Evolutionary conservation across 2,113 vertebrate genomes (phyloP).

Genomic region (Uria aalge): DNA sequence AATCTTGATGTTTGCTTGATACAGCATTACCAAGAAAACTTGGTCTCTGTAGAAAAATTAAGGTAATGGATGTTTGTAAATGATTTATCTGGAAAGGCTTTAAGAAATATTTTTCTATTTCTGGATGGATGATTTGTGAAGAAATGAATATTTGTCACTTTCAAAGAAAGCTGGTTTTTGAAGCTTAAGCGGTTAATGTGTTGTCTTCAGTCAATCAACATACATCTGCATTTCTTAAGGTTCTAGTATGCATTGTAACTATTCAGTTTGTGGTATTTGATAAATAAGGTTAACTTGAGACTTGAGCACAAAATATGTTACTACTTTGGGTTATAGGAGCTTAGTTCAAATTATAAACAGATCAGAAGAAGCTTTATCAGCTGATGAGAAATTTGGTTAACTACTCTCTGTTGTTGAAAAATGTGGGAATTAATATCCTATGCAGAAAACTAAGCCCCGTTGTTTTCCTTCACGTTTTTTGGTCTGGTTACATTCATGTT

Average conservation of each 20-base stretch:
- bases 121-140: neutral
- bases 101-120: neutral
- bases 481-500: neutral
- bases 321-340: neutral
- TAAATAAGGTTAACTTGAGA: neutral
- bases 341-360: neutral
- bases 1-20: neutral
- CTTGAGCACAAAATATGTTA: neutral
- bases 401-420: neutral
- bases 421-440: neutral
- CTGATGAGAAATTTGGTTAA: neutral
- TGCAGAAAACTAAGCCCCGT: neutral
- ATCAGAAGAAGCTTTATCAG: neutral
- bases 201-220: neutral
- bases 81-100: neutral
- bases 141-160: neutral
- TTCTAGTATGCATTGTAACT: neutral
- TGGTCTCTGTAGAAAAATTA: neutral
- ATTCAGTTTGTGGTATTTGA: neutral
- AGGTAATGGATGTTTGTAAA: neutral
- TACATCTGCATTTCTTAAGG: neutral
- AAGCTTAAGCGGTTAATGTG: neutral
- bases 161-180: neutral
- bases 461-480: neutral
- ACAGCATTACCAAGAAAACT: neutral